Evolutionary conservation across 2,888 invertebrate species (phyloP), one percentile per base, ranked within the genome.

Genomic region (Bhutanitis thaidina): DNA sequence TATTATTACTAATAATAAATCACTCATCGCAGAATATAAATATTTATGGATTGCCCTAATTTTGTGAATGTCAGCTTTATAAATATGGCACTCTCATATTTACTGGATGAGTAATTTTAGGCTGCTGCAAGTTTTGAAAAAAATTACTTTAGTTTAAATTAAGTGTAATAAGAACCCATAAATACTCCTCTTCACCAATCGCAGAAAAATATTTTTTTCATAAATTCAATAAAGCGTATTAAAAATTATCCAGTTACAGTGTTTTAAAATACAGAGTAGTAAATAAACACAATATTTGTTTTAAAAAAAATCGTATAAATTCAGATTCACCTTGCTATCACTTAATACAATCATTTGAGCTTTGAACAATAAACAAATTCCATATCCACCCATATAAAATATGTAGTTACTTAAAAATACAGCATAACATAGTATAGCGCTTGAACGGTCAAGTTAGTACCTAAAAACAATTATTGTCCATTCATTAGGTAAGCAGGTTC

Each of bases 261-360:
- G 80, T 77, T 72, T 62, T 64, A 60, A 62, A 67, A 62, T 64
- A 63, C 59, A 55, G 66, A 80, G 75, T 69, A 67, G 74, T 67
- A 76, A 79, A 74, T 77, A 74, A 76, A 77, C 71, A 74, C 67
- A 69, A 71, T 60, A 69, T 73, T 27, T 27, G 74, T 74, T 76
- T 74, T 77, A 77, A 71, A 65, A 77, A 68, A 49, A 43, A 43
- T 16, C 13, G 72, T 76, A 80, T 75, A 81, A 83, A 83, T 83
- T 81, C 81, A 83, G 80, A 82, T 82, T 82, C 77, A 78, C 77
- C 71, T 76, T 74, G 47, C 47, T 74, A 74, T 61, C 65, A 65
- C 68, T 64, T 65, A 73, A 73, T 67, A 77, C 74, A 77, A 77
- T 67, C 69, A 71, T 79, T 80, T 78, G 80, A 82, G 82, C 82